phyloP scores from a whole-genome alignment of 2,797 vertebrate species.

The Lagorchestes hirsutus region DNA sequence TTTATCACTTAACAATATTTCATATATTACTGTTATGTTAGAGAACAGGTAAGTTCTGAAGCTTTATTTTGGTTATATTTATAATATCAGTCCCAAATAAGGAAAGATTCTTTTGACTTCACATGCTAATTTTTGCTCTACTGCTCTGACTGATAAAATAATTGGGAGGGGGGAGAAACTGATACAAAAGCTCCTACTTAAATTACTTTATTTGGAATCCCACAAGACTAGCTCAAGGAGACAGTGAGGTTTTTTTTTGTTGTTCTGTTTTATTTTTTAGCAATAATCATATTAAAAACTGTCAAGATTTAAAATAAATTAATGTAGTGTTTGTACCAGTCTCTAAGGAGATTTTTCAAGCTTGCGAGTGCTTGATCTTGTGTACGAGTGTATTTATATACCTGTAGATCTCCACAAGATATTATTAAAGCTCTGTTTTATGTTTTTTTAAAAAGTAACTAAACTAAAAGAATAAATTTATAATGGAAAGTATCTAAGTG shows the following conservation, averaged over 20 bases:
- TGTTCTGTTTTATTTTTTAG: background rate
- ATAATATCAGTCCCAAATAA: background rate
- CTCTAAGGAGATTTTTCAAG: background rate
- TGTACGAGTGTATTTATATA: background rate
- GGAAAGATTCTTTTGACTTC: background rate
- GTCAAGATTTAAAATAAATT: background rate
- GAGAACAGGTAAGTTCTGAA: background rate
- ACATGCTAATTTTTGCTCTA: background rate
- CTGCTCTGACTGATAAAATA: background rate
- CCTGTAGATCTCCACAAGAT: background rate
- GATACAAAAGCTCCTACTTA: background rate
- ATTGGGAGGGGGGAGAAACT: background rate
- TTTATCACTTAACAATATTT: background rate
- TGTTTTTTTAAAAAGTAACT: background rate
- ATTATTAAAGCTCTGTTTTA: background rate
- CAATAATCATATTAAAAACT: conserved; percentile 27
- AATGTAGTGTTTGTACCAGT: background rate
- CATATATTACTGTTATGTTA: background rate
- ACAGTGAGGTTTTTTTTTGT: too few relatives aligned
- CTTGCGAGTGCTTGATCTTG: background rate
- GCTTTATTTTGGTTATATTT: background rate
- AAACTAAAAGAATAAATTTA: background rate
- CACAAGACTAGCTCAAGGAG: fast-evolving
- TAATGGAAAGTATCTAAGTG: background rate
- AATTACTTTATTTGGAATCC: background rate